Evolutionary conservation across 1,140 invertebrate species (phyloP).

Genomic region (Delia radicum): DNA sequence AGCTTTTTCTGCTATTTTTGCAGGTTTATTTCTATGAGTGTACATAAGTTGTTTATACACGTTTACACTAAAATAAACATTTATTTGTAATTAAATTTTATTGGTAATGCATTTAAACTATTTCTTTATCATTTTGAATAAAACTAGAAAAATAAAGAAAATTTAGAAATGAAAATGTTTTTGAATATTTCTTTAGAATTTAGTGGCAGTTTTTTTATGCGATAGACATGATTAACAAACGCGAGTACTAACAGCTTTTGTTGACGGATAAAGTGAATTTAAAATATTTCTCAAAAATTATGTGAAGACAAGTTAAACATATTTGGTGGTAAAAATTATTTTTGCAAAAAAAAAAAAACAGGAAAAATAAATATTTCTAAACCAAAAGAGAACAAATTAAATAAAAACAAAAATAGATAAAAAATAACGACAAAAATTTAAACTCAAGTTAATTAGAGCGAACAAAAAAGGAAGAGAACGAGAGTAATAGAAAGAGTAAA

Average conservation of each 20-base stretch:
- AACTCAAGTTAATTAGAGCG: background rate
- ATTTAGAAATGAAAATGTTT: background rate
- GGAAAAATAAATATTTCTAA: background rate
- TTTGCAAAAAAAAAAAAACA: background rate
- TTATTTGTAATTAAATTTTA: slow-evolving; percentile 25
- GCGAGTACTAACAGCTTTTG: background rate
- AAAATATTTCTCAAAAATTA: background rate
- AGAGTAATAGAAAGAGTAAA: background rate
- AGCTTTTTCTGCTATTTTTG: too few relatives aligned
- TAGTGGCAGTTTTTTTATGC: slow-evolving; percentile 4
- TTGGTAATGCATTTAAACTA: slow-evolving; percentile 22
- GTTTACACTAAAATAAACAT: background rate
- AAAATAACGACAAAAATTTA: too few relatives aligned
- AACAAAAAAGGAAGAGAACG: background rate
- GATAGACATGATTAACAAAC: slow-evolving; percentile 5
- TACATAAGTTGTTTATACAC: background rate
- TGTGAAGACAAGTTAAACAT: background rate
- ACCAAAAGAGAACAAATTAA: background rate
- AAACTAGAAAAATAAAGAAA: slow-evolving; percentile 4
- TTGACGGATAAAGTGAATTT: background rate
- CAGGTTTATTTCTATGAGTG: too few relatives aligned
- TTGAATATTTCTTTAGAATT: background rate
- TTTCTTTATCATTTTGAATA: background rate
- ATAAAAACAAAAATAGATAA: background rate
- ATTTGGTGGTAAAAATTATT: background rate